Base-by-base conservation (phyloP, 30 jellyfish, hydroid and myxozoan genomes). In the Cassiopea xamachana region DNA sequence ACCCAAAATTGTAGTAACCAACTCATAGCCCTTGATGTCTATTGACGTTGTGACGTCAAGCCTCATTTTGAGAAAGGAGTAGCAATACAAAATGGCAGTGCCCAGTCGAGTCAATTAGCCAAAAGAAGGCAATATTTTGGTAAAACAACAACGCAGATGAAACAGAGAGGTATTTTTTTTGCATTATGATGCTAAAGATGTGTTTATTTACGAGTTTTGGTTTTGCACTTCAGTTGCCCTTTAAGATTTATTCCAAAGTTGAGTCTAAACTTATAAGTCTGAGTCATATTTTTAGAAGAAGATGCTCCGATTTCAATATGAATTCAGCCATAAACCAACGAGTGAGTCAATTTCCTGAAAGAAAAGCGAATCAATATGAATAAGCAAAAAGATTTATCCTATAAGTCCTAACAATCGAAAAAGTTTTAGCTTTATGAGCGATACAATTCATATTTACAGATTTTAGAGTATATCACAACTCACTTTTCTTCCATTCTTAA, bases 401-500 rank as follows among this genome's bases (percentile, higher is more conserved):
- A 64, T 5, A 64, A 14, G 2, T 59, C 14, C 14, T 59, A 9
- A 17, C 6, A 5, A 5, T 64, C 19, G 27, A 5, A 9, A 64
- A 64, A 7, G 15, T 64, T 64, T 64, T 64, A 14, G 27, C 8
- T 64, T 64, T 64, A 64, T 64, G 2, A 13, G 43, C 2, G 8
- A 64, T 2, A 5, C 8, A 5, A 27, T 12, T 71, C n/a, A 4
- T 1, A 55, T 55, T 0, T 3, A 55, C 8, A 50, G 12, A 80
- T 80, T 49, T 7, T 15, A 19, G 16, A 18, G 43, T 16, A 15
- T 3, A 78, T 0, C 15, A 27, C 39, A 27, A 15, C 60, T 75
- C 61, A 84, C 97, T 93, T 91, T 69, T 58, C 92, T 77, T 43
- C 92, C 97, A 64, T 69, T 77, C 69, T 77, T 91, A 1, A 91